Evolutionary conservation across 2,797 vertebrate genomes (phyloP), one percentile per base, ranked within the genome.

Genomic region (Pangasius krempfi): DNA sequence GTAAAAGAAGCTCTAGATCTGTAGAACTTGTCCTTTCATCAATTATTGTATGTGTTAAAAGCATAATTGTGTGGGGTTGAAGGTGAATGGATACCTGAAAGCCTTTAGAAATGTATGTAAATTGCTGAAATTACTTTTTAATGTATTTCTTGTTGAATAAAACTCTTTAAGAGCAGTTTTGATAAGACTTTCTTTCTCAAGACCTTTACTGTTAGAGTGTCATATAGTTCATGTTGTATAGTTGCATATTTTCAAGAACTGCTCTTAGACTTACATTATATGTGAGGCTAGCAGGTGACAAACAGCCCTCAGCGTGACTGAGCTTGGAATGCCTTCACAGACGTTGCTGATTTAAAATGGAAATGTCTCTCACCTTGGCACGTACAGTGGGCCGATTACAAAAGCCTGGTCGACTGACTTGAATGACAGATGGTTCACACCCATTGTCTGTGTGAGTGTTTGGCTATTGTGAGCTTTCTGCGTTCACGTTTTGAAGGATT

Each of bases 271-370:
- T 44, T 47, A 3, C 33, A 18, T 64, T 20, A 20, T 7, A 66
- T 40, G 10, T 40, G 79, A 81, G 89, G 79, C 62, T n/a, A 40
- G 44, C 22, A 72, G 56, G 86, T 85, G 70, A n/a, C 33, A 87
- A 82, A 86, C 76, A 64, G 18, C 14, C 37, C 37, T 73, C 60
- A n/a, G 81, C n/a, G 44, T 85, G 66, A 84, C 60, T 22, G 84
- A 88, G 70, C 54, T 76, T 60, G 62, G 81, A 72, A 80, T 88
- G 73, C 73, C 62, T 84, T 87, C 54, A 75, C 37, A 92, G 90
- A 93, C 94, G 92, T 89, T 88, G 88, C 88, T 92, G 82, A 94
- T 94, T 94, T 93, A 88, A 94, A 93, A 95, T 93, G 91, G 92
- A 94, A 95, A 94, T 93, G 81, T 84, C 66, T 85, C 85, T 92